These are phyloP conservation scores for Anadara kagoshimensis DNA, from an alignment of 1,140 invertebrate genomes.

Conservation along the genomic window DNA sequence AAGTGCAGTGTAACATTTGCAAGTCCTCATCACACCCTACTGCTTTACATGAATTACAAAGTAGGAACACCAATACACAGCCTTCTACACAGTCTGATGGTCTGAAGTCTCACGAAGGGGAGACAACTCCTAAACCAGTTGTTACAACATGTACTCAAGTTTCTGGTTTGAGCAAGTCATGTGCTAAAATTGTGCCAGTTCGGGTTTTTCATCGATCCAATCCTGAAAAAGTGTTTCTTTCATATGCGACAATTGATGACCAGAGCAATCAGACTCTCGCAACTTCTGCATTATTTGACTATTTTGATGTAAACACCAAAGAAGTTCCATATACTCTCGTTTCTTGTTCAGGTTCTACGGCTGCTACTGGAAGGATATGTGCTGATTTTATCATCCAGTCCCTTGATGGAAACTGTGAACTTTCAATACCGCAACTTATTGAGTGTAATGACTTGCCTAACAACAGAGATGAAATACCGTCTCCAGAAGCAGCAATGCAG, in stretches of 20 bases:
- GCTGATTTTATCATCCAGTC: slow-evolving; percentile 15
- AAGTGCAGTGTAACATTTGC: slow-evolving; percentile 13
- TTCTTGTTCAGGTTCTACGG: slow-evolving; percentile 20
- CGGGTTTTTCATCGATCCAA: slow-evolving; percentile 11
- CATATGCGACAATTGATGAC: slow-evolving; percentile 36
- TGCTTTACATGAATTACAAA: slow-evolving; percentile 4
- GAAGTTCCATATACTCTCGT: slow-evolving; percentile 19
- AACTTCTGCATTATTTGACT: slow-evolving; percentile 26
- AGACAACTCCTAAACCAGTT: slow-evolving; percentile 17
- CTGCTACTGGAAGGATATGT: slow-evolving; percentile 18
- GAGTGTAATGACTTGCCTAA: slow-evolving; percentile 35
- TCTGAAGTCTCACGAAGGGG: slow-evolving; percentile 5
- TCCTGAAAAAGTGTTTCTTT: background rate
- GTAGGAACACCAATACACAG: background rate
- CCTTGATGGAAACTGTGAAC: background rate
- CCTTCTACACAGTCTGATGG: background rate
- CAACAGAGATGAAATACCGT: slow-evolving; percentile 29
- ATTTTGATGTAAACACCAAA: slow-evolving; percentile 2
- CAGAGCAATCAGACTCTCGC: slow-evolving; percentile 39
- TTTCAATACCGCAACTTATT: slow-evolving; percentile 19
- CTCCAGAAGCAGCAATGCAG: slow-evolving; percentile 9
- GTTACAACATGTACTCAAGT: slow-evolving; percentile 22
- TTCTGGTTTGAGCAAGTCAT: slow-evolving; percentile 33
- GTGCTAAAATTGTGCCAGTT: slow-evolving; percentile 37
- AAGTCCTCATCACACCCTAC: slow-evolving; percentile 16